Evolutionary conservation across 1,140 invertebrate species (phyloP), one percentile per base, ranked within the genome.

Genomic region (Philotrypesis tridentata): DNA sequence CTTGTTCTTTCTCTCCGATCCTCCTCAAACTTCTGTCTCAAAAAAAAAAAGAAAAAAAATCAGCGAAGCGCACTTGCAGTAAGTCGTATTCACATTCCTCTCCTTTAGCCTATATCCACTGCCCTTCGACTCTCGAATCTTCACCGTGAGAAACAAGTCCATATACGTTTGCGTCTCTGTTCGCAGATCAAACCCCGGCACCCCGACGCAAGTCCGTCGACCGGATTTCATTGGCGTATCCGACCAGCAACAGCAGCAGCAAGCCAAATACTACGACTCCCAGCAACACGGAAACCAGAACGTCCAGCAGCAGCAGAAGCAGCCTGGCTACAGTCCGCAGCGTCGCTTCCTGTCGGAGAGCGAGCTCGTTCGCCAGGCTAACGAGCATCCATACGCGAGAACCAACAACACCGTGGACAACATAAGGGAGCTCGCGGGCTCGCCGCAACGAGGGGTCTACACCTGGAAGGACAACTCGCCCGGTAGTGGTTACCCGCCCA

Each of bases 151-250:
- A 29, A 14, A n/a, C n/a, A 14, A 77, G 27, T 78, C n/a, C 63
- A 11, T 68, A 11, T 68, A 68, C 21, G 25, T 43, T 4, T 2
- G 4, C 21, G 29, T 2, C 0, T 77, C n/a, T 82, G 72, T 83
- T 89, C 92, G 88, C 93, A 97, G 96, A 93, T 97, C 96, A 74
- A 97, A 97, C 92, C 96, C 96, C 79, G 96, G 96, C 87, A 97
- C 96, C 83, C 96, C 97, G 84, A 97, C 96, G 83, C 96, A 97
- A 93, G 94, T 95, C 70, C 93, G 96, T 87, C 93, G 96, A 80
- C 96, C 96, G 11, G 96, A 97, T 89, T 97, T 97, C 91, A 97
- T 97, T 87, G 95, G 96, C 79, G 95, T 96, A 73, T 79, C 78
- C 71, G 82, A 83, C 25, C 77, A 81, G 27, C 78, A 71, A 31